Conservation (phyloP, 2,797 vertebrate species). For the Coregonus sp. region DNA sequence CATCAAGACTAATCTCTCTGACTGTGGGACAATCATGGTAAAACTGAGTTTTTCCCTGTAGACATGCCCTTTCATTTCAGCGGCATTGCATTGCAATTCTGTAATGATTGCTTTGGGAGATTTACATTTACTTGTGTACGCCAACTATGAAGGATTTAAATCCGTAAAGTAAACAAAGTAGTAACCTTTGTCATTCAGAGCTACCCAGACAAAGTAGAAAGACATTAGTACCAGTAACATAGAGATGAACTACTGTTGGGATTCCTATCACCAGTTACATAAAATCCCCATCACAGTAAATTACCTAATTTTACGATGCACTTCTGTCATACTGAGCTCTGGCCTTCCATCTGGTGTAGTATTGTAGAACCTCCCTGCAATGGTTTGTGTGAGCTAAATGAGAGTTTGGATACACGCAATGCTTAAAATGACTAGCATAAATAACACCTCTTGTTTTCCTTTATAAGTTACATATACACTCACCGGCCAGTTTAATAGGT, state of each 20-base stretch:
- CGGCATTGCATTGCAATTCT: background rate
- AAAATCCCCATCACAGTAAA: slow-evolving; percentile 53
- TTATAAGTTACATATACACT: slow-evolving; percentile 19
- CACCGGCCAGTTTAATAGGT: too few species aligned
- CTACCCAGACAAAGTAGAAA: slow-evolving; percentile 44
- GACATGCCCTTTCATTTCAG: background rate
- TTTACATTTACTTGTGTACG: background rate
- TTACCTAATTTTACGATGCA: slow-evolving; percentile 55
- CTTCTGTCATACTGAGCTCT: slow-evolving; percentile 40
- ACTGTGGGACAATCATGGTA: slow-evolving; percentile 73
- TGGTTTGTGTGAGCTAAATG: slow-evolving; percentile 17
- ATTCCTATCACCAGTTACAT: slow-evolving; percentile 40
- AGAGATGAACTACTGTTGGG: slow-evolving; percentile 53
- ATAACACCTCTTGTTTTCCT: slow-evolving; percentile 6
- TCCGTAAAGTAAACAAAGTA: slow-evolving; percentile 39
- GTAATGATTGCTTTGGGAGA: too few species aligned
- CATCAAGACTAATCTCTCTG: slow-evolving; percentile 77
- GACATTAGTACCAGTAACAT: slow-evolving; percentile 25
- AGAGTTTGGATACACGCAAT: slow-evolving; percentile 17
- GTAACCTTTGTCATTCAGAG: slow-evolving; percentile 53
- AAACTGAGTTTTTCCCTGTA: background rate
- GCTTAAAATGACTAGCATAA: slow-evolving; percentile 25
- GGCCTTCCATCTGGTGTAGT: background rate
- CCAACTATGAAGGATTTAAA: slow-evolving; percentile 11
- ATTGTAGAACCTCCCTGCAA: background rate